A percentile compares a stretch with the other conserved stretches of the same genome.
phyloP scores from a whole-genome alignment of 1,140 invertebrate genomes.

The Marisa cornuarietis region DNA sequence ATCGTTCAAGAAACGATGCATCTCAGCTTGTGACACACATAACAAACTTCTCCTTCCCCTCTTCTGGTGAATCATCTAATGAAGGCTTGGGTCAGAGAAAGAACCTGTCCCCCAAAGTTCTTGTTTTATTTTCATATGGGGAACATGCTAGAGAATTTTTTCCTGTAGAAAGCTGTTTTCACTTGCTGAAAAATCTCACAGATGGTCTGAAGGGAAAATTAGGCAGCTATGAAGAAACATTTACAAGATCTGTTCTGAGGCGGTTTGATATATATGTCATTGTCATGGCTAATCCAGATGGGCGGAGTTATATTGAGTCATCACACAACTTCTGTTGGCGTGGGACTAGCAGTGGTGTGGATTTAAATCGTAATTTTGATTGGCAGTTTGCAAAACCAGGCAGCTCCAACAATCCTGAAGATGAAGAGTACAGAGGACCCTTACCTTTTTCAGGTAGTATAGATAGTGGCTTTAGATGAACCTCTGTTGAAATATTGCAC shows the following conservation, averaged over 20 bases:
- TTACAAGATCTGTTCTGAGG: slow-evolving; percentile 39
- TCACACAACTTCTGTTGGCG: slow-evolving; percentile 61
- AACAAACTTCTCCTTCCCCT: slow-evolving; percentile 47
- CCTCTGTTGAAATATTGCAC: no score
- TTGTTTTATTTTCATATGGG: slow-evolving; percentile 59
- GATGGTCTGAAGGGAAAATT: slow-evolving; percentile 29
- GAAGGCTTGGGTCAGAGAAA: not conserved
- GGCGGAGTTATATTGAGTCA: slow-evolving; percentile 50
- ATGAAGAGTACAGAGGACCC: slow-evolving; percentile 60
- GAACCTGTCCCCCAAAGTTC: slow-evolving; percentile 32
- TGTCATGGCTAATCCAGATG: slow-evolving; percentile 61
- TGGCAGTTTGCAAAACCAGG: slow-evolving; percentile 61
- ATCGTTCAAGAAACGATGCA: slow-evolving; percentile 41
- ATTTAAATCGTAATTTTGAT: slow-evolving; percentile 63
- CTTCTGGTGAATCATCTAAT: slow-evolving; percentile 8
- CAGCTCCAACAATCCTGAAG: slow-evolving; percentile 50
- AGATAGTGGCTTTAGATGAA: no score
- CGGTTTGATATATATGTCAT: slow-evolving; percentile 57
- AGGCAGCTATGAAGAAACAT: slow-evolving; percentile 26
- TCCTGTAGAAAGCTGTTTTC: slow-evolving; percentile 57
- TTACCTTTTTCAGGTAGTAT: slow-evolving; percentile 56
- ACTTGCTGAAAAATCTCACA: slow-evolving; percentile 52
- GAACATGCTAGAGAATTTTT: slow-evolving; percentile 64
- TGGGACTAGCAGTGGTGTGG: slow-evolving; percentile 58
- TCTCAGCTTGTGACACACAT: slow-evolving; percentile 52